These are phyloP conservation scores for Drosophila pachea DNA, from an alignment of 1,140 invertebrate species.

Conservation along the genomic window DNA sequence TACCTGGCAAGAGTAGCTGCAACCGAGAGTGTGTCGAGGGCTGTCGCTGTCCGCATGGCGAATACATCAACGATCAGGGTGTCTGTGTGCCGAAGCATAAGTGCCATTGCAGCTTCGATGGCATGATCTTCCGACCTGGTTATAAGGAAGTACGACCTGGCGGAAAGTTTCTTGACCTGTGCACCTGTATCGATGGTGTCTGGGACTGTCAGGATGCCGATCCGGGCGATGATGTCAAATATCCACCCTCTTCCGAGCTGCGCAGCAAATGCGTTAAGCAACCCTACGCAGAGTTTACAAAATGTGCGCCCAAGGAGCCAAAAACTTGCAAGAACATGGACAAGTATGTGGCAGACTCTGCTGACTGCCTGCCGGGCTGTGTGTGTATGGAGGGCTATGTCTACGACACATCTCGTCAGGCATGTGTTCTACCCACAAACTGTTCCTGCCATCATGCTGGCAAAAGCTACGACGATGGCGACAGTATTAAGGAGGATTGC, in stretches of 20 bases:
- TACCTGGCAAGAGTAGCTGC: constrained; percentile 74
- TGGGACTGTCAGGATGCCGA: constrained; percentile 87
- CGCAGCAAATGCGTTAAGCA: constrained; percentile 82
- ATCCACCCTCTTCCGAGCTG: constrained; percentile 82
- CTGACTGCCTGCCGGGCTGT: constrained; percentile 87
- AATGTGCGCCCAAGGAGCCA: constrained; percentile 86
- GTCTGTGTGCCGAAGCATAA: constrained; percentile 87
- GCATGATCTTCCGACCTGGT: constrained; percentile 86
- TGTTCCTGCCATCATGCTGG: constrained; percentile 95
- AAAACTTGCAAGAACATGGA: constrained; percentile 92
- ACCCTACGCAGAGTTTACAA: constrained; percentile 85
- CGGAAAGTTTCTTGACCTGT: constrained; percentile 84
- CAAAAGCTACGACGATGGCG: constrained; percentile 87
- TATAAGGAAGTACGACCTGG: constrained; percentile 86
- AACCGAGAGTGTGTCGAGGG: constrained; percentile 88
- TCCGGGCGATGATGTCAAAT: constrained; percentile 82
- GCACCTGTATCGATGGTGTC: constrained; percentile 85
- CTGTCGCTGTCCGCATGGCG: constrained; percentile 90
- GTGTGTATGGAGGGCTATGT: constrained; percentile 88
- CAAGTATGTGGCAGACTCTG: constrained; percentile 79
- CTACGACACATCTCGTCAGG: constrained; percentile 83
- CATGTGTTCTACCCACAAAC: constrained; percentile 84
- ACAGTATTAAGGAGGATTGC: constrained; percentile 88
- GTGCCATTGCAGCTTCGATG: constrained; percentile 88
- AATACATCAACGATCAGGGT: constrained; percentile 85